Percentiles rank a stretch among this genome's conserved stretches.
These are phyloP conservation scores for Hiodon tergisus DNA, from an alignment of 2,113 vertebrate species.

Conservation along the genomic window DNA sequence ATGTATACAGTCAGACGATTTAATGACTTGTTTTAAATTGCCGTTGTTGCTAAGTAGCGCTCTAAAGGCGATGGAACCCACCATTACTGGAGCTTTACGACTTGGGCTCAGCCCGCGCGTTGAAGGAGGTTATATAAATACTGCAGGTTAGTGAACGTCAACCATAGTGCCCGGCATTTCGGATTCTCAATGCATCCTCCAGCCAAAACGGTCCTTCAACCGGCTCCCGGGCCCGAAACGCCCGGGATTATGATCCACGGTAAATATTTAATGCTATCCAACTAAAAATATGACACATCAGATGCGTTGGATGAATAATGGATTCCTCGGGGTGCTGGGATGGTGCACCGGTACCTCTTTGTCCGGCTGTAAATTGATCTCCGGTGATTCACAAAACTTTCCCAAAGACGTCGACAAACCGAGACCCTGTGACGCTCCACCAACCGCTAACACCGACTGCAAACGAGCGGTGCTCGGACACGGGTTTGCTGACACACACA, in stretches of 20 bases:
- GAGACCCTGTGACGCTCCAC: too few relatives aligned
- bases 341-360: conserved; percentile 30
- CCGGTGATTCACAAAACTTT: conserved; percentile 47
- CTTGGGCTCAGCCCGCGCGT: background rate
- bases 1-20: background rate
- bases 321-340: conserved; percentile 47
- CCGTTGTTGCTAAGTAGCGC: background rate
- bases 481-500: too few relatives aligned
- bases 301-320: conserved; percentile 62
- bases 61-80: background rate
- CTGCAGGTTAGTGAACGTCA: background rate
- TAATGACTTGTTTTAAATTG: conserved; percentile 10
- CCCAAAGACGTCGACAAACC: conserved; percentile 29
- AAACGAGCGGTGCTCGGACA: background rate
- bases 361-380: conserved; percentile 51
- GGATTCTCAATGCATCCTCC: conserved; percentile 41
- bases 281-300: conserved; percentile 53
- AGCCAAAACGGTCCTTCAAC: conserved; percentile 44
- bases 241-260: conserved; percentile 54
- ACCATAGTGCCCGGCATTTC: conserved; percentile 39
- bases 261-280: conserved; percentile 64
- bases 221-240: conserved; percentile 38
- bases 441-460: too few relatives aligned
- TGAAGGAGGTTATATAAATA: background rate
- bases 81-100: background rate